Base-by-base conservation (phyloP, 2,113 vertebrate genomes). In the Bostrychus sinensis region DNA sequence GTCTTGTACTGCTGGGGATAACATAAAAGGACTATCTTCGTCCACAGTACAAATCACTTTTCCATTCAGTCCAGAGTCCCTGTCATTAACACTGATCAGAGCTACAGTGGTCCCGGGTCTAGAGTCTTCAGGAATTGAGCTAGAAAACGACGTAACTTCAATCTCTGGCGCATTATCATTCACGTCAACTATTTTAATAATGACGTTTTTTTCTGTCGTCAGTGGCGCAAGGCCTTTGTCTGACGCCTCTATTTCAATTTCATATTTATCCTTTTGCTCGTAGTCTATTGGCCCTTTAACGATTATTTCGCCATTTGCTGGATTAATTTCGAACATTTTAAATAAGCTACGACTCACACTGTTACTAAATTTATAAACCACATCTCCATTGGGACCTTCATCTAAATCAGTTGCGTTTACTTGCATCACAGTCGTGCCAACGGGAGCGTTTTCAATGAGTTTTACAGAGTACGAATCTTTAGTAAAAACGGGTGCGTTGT, bases 371-470 rank as follows among this genome's bases (percentile, higher is more conserved):
- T 80, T 74, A 12, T 85, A 93, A 41, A 82, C 16, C 0, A 92
- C 17, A 0, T 90, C 78, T 42, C 90, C 88, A 4, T 92, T 93
- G 11, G 39, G 0, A 0, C 91, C 90, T 0, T 88, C 79, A 30
- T 92, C 92, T 32, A 65, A 26, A 59, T 93, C 92, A 1, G 82
- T 87, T 10, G 91, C 91, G 51, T 90, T 90, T 0, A 93, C 83
- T 19, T 80, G 75, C 19, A 78, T 54, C 1, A 93, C 68, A 0
- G 53, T 56, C 20, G 85, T 89, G 0, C 86, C 86, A 0, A 83
- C 1, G 0, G 67, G 72, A 0, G 56, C 39, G 38, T 84, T 81
- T 86, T 83, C 86, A 6, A 41, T 0, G 0, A 84, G 56, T 0
- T 10, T 43, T 4, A 61, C 48, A 3, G 36, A 62, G 56, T 86